A percentile compares a stretch with the other conserved stretches of the same genome.
phyloP scores from a whole-genome alignment of 2,888 invertebrate species.

The Cyrtodaria siliqua region DNA sequence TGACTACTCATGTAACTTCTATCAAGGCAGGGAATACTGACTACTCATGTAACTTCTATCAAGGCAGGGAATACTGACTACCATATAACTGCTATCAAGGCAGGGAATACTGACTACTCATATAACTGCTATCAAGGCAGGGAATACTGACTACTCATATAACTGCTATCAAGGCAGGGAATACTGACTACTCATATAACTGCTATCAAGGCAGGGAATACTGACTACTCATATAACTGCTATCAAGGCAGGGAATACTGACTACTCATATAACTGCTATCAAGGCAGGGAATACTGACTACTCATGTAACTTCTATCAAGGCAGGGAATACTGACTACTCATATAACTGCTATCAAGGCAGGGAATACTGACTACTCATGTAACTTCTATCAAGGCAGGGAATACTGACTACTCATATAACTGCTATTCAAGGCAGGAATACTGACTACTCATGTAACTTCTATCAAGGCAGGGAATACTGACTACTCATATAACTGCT shows the following conservation, averaged over 20 bases:
- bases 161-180: too few relatives aligned
- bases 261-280: slow-evolving; percentile 81
- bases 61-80: slow-evolving; percentile 75
- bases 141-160: slow-evolving; percentile 71
- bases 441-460: slow-evolving; percentile 71
- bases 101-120: slow-evolving; percentile 74
- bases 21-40: slow-evolving; percentile 77
- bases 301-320: too few relatives aligned
- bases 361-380: slow-evolving; percentile 72
- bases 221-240: slow-evolving; percentile 73
- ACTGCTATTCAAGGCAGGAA: slow-evolving; percentile 79
- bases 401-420: slow-evolving; percentile 79
- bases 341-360: slow-evolving; percentile 80
- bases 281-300: slow-evolving; percentile 76
- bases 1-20: slow-evolving; percentile 81
- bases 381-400: too few relatives aligned
- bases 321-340: slow-evolving; percentile 78
- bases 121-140: slow-evolving; percentile 80
- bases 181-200: slow-evolving; percentile 79
- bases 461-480: too few relatives aligned
- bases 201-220: slow-evolving; percentile 78
- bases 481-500: slow-evolving; percentile 81
- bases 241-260: too few relatives aligned
- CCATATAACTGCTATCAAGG: too few relatives aligned
- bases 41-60: slow-evolving; percentile 81